Evolutionary conservation across 2,888 invertebrate species (phyloP).

Genomic region (Sminthurides aquaticus): DNA sequence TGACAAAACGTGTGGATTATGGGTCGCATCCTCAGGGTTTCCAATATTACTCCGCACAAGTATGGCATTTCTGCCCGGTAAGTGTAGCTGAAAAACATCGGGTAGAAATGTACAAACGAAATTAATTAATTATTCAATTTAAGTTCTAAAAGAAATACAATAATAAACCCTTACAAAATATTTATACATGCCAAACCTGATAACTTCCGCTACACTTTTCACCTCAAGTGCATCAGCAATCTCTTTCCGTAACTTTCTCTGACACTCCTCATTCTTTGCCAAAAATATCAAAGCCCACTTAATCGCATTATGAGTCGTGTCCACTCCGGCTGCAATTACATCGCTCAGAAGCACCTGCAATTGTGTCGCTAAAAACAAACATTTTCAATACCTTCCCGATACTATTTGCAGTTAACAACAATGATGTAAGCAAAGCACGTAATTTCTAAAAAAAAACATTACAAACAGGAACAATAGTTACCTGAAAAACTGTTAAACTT

Average conservation of each 20-base stretch:
- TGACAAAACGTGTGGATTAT: constrained; percentile 8
- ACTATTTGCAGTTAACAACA: no score
- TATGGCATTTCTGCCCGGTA: constrained; percentile 4
- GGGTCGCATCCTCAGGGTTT: constrained; percentile 4
- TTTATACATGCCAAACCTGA: no score
- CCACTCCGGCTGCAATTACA: constrained; percentile 8
- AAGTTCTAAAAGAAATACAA: no score
- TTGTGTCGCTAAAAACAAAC: neutral
- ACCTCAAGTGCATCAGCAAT: neutral
- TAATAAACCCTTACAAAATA: no score
- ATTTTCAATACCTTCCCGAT: no score
- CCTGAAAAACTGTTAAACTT: constrained; percentile 8
- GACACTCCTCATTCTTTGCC: constrained; percentile 4
- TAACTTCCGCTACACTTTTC: constrained; percentile 2
- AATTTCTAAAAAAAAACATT: no score
- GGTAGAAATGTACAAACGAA: constrained; percentile 1
- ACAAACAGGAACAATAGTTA: no score
- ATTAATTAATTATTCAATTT: no score
- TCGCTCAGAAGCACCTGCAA: neutral
- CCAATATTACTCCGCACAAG: constrained; percentile 7
- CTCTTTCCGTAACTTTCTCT: neutral
- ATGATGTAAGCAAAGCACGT: no score
- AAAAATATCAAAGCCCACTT: constrained; percentile 2
- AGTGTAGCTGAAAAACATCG: constrained; percentile 1
- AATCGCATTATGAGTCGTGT: neutral